These are phyloP conservation scores for Fragum fragum DNA, from an alignment of 2,888 invertebrate species.

Conservation along the genomic window DNA sequence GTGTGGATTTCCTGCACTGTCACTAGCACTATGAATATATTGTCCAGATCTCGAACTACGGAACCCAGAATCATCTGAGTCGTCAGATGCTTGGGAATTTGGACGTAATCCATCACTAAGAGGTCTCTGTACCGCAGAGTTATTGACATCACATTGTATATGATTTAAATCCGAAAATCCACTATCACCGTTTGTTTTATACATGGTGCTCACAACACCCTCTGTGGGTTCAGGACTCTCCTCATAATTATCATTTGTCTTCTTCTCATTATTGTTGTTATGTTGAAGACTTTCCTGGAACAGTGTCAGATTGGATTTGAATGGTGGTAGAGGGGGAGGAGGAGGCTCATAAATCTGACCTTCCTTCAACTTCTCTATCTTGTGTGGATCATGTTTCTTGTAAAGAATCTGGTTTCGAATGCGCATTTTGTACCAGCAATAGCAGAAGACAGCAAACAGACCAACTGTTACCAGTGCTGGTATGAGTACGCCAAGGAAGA, in stretches of 20 bases:
- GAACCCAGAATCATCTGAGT: conserved; percentile 83
- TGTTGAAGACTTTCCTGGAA: conserved; percentile 42
- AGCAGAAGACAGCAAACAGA: conserved; percentile 82
- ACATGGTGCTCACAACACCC: conserved; percentile 65
- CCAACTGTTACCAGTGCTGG: conserved; percentile 82
- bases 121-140: conserved; percentile 32
- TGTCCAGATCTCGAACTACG: conserved; percentile 81
- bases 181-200: conserved; percentile 75
- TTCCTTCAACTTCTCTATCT: conserved; percentile 62
- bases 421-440: conserved; percentile 81
- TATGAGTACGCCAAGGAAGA: conserved; percentile 84
- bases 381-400: conserved; percentile 81
- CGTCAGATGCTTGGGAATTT: conserved; percentile 82
- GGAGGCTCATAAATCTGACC: conserved; percentile 70
- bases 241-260: conserved; percentile 58
- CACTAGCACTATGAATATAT: conserved; percentile 75
- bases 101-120: conserved; percentile 72
- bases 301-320: conserved; percentile 36
- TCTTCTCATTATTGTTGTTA: conserved; percentile 62
- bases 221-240: conserved; percentile 66
- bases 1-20: conserved; percentile 72
- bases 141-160: conserved; percentile 67
- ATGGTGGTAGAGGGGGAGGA: conserved; percentile 71
- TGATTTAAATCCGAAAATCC: conserved; percentile 77
- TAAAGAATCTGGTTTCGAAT: conserved; percentile 76